Conservation (phyloP, 2,888 invertebrate genomes). For the Oligia latruncula region DNA sequence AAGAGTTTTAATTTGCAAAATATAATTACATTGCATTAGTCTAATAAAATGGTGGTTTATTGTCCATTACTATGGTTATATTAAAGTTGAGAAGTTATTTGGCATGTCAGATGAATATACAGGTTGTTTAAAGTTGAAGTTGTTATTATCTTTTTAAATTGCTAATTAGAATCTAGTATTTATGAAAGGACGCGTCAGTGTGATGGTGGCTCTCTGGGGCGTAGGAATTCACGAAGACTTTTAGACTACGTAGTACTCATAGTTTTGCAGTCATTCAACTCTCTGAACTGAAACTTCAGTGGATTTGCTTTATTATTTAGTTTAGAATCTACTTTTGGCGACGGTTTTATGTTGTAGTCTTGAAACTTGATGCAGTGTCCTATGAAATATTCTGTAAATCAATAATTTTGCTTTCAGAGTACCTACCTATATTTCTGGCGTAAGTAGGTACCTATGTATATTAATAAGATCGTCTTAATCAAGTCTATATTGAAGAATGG, state of each 20-base stretch:
- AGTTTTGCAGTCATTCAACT: slow-evolving; percentile 32
- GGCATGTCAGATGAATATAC: slow-evolving; percentile 10
- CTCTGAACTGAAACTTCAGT: neutral
- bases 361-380: neutral
- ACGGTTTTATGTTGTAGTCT: slow-evolving; percentile 12
- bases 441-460: neutral
- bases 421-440: neutral
- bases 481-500: neutral
- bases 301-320: slow-evolving; percentile 22
- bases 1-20: slow-evolving; percentile 49
- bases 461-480: slow-evolving; percentile 8
- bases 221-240: neutral
- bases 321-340: slow-evolving; percentile 14
- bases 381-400: neutral
- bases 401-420: slow-evolving; percentile 4
- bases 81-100: slow-evolving; percentile 25
- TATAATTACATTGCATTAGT: slow-evolving; percentile 25
- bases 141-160: slow-evolving; percentile 21
- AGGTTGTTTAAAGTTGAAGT: neutral
- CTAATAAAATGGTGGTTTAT: slow-evolving; percentile 6
- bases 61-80: slow-evolving; percentile 5
- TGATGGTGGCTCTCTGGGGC: neutral
- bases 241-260: neutral
- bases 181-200: slow-evolving; percentile 23
- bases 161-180: slow-evolving; percentile 46